Evolutionary conservation across 2,113 vertebrate species (phyloP).

Genomic region (Blennius ocellaris): DNA sequence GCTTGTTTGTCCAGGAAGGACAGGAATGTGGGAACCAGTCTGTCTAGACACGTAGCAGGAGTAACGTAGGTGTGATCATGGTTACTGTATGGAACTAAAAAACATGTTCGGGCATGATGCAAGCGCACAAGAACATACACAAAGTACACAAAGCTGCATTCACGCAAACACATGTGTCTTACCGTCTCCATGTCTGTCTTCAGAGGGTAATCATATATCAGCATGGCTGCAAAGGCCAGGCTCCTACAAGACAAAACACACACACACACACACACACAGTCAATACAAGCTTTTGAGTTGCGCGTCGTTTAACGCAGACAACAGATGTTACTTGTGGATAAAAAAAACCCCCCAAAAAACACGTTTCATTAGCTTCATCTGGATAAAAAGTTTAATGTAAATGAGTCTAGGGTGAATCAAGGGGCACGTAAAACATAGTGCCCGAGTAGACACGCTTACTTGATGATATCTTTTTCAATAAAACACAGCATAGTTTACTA

Average conservation of each 20-base stretch:
- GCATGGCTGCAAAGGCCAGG: constrained; percentile 87
- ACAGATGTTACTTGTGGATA: no score
- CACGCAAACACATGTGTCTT: constrained; percentile 42
- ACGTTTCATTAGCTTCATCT: no score
- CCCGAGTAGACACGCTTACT: no score
- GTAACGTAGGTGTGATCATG: constrained; percentile 40
- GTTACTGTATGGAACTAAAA: constrained; percentile 33
- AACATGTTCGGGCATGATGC: constrained; percentile 61
- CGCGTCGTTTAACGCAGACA: no score
- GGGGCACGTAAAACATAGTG: no score
- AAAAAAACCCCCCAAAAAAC: no score
- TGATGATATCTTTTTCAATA: no score
- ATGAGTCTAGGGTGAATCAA: no score
- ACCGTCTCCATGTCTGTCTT: constrained; percentile 97
- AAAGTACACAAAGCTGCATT: no score
- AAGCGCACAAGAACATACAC: not conserved
- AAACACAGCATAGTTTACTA: not conserved
- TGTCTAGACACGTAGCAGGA: constrained; percentile 71
- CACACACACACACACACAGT: constrained; percentile 12
- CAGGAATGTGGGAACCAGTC: constrained; percentile 76
- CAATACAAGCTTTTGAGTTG: not conserved
- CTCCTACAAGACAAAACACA: constrained; percentile 63
- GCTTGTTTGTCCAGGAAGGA: constrained; percentile 80
- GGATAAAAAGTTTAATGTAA: no score
- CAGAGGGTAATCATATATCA: constrained; percentile 96